A percentile compares a stretch with the other conserved stretches of the same genome.
Evolutionary conservation across 2,113 vertebrate genomes (phyloP).

Genomic region (Lasiurus cinereus): DNA sequence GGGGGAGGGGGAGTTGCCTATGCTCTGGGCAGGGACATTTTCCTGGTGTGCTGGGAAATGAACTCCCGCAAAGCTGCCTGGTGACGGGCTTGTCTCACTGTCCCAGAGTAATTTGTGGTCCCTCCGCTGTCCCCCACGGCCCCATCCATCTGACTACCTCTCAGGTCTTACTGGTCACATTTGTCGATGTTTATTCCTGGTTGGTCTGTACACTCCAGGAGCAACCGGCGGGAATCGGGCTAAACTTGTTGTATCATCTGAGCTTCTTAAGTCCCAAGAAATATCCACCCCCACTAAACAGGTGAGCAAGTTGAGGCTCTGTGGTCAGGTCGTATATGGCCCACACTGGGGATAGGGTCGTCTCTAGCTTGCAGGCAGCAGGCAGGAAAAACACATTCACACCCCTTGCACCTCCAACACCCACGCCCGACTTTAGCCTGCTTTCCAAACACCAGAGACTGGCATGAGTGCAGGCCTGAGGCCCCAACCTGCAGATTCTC

Average conservation of each 20-base stretch:
- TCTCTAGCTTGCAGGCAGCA: neutral
- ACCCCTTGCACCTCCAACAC: neutral
- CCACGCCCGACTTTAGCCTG: neutral
- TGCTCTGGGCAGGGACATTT: neutral
- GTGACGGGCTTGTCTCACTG: neutral
- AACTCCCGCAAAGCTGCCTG: neutral
- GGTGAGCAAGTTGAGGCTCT: neutral
- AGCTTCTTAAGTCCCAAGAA: neutral
- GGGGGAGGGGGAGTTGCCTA: neutral
- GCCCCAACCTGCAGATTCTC: neutral
- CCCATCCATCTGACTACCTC: neutral
- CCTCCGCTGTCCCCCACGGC: no score
- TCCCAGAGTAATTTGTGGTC: neutral
- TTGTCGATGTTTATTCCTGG: neutral
- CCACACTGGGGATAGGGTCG: neutral
- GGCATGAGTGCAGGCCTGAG: neutral
- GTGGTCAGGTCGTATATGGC: neutral
- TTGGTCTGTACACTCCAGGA: neutral
- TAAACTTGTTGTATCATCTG: neutral
- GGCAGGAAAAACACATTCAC: neutral
- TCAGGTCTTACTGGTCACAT: neutral
- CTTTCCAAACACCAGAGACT: neutral
- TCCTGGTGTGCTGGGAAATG: fast-evolving
- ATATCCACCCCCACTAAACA: neutral
- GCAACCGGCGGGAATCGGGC: neutral